Conservation (phyloP, 2,888 invertebrate species). For the Gari tellinella region DNA sequence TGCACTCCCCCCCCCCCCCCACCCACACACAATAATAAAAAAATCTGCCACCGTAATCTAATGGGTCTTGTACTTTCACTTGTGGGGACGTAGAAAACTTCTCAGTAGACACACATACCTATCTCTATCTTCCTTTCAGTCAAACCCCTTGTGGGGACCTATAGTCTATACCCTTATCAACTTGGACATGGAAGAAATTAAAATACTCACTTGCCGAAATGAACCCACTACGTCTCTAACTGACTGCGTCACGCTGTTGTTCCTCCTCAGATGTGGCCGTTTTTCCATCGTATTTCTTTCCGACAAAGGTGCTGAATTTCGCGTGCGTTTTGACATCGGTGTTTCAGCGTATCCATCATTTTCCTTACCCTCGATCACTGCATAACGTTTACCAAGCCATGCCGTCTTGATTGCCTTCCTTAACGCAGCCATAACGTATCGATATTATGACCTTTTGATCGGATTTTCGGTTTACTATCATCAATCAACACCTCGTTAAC, state of each 20-base stretch:
- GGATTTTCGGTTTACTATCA: constrained; percentile 9
- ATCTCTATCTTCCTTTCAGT: too few species aligned
- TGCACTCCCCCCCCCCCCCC: constrained; percentile 3
- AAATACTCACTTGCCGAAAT: constrained; percentile 74
- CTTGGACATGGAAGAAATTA: too few species aligned
- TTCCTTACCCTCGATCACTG: constrained; percentile 69
- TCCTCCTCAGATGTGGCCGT: constrained; percentile 48
- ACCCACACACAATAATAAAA: background rate
- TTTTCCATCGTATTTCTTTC: constrained; percentile 14
- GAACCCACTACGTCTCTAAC: constrained; percentile 78
- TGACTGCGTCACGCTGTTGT: constrained; percentile 70
- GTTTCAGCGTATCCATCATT: constrained; percentile 55
- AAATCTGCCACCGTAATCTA: too few species aligned
- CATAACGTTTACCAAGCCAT: constrained; percentile 66
- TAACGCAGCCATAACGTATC: constrained; percentile 39
- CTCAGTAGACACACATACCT: too few species aligned
- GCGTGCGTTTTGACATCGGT: constrained; percentile 37
- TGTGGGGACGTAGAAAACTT: too few species aligned
- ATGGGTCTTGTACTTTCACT: too few species aligned
- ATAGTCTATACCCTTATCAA: too few species aligned
- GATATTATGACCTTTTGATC: constrained; percentile 1
- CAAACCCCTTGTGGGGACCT: too few species aligned
- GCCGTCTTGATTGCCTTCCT: constrained; percentile 64
- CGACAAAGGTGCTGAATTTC: constrained; percentile 5
- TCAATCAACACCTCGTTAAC: constrained; percentile 35